Base-by-base conservation (phyloP, 2,797 vertebrate genomes). In the Micrastur ruficollis region DNA sequence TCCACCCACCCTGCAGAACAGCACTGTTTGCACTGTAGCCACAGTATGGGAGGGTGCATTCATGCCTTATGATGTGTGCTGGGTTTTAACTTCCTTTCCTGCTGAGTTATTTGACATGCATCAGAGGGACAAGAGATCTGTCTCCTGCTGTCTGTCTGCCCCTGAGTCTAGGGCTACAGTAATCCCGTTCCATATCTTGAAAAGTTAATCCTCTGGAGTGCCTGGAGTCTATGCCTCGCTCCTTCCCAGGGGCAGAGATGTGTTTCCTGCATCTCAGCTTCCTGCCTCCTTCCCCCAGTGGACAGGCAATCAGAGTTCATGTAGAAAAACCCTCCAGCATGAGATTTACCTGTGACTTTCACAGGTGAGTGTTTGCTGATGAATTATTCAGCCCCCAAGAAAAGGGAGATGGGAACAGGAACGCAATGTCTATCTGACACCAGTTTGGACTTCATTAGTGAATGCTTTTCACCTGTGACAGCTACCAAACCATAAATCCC, bases 31-130 rank as follows among this genome's bases (percentile, higher is more conserved):
- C 59, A 70, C 59, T 0, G 0, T 5, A 50, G 47, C 40, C 20
- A 3, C 0, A 1, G 11, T 8, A 5, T 2, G 18, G 14, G 20
- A 32, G 19, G n/a, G 36, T 14, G 8, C 22, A 38, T 1, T 0
- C 4, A 2, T 44, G 15, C 66, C 34, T 65, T 32, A 32, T 5
- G 9, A 11, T 3, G 12, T 12, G 3, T 53, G 29, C 55, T 62
- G 34, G 19, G 9, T 8, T 73, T 81, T 81, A n/a, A 29, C 40
- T 56, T 81, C 31, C 25, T 59, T 61, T 89, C 31, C n/a, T 85
- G 50, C 16, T 79, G 25, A 55, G 23, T 68, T 68, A 36, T 52
- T 76, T 79, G 65, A 53, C 22, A 22, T 62, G 40, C 40, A 72
- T 22, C 62, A 81, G 52, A 53, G 34, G 55, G 38, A 59, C 17